Conservation (phyloP, 2,888 invertebrate genomes). For the Craniophora ligustri region DNA sequence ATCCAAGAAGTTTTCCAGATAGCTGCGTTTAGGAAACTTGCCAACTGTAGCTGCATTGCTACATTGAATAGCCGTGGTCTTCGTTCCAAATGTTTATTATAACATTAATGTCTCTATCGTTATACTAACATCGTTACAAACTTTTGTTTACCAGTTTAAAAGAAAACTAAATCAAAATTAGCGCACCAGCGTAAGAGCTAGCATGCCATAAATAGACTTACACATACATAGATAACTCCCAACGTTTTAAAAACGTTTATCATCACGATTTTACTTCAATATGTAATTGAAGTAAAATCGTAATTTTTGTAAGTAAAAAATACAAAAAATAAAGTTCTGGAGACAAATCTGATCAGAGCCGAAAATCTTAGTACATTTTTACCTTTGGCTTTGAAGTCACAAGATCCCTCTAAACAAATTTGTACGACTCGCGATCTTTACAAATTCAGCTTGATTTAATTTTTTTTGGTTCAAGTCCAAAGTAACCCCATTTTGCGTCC, state of each 20-base stretch:
- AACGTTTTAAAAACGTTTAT: no score
- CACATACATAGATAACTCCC: no score
- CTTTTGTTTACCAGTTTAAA: neutral
- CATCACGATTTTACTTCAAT: no score
- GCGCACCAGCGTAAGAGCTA: no score
- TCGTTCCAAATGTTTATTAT: constrained; percentile 17
- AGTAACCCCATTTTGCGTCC: constrained; percentile 13
- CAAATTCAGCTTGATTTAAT: constrained; percentile 11
- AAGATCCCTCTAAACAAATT: constrained; percentile 20
- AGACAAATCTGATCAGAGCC: neutral
- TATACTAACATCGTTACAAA: no score
- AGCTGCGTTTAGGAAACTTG: constrained; percentile 20
- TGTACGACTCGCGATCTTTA: constrained; percentile 17
- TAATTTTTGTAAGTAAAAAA: neutral
- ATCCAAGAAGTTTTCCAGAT: constrained; percentile 19
- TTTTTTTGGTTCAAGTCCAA: constrained; percentile 6
- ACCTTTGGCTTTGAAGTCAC: constrained; percentile 25
- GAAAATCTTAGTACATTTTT: constrained; percentile 9
- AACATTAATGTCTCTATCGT: constrained; percentile 8
- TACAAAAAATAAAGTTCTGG: constrained; percentile 4
- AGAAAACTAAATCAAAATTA: no score
- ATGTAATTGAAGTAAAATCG: neutral
- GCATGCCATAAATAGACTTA: no score
- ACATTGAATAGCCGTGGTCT: constrained; percentile 22
- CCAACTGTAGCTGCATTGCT: constrained; percentile 32